A percentile compares a stretch with the other conserved stretches of the same genome.
Conservation (phyloP, 2,113 vertebrate genomes). For the Callipepla californica region DNA sequence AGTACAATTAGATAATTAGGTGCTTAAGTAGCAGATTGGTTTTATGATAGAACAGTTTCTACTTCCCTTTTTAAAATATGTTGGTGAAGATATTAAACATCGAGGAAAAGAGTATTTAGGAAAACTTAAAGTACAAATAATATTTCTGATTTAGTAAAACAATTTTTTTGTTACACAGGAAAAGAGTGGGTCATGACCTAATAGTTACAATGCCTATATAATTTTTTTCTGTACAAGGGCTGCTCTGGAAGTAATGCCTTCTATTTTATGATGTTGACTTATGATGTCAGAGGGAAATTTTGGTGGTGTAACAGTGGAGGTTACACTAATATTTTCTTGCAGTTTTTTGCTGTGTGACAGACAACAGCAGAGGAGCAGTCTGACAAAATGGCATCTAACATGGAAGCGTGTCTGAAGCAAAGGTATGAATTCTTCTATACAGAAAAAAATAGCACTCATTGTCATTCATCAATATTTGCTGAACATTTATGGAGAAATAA, state of each 20-base stretch:
- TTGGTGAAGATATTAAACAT: neutral
- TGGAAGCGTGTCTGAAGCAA: no score
- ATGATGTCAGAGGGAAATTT: neutral
- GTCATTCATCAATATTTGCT: no score
- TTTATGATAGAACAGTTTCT: neutral
- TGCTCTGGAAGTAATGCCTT: no score
- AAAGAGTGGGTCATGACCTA: neutral
- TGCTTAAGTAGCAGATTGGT: neutral
- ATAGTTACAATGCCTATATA: neutral
- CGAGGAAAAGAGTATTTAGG: neutral
- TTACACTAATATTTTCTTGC: no score
- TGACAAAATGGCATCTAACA: no score
- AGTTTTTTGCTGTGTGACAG: no score
- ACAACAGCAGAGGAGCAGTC: no score
- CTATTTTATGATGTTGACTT: no score
- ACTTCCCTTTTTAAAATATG: neutral
- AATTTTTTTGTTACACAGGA: neutral
- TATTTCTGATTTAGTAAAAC: rapidly evolving
- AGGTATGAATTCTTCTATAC: no score
- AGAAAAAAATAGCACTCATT: no score
- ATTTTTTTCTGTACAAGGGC: neutral
- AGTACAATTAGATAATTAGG: neutral
- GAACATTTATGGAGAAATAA: neutral
- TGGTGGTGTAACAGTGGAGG: no score
- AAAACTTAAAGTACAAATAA: neutral